Conservation (phyloP, 2,888 invertebrate genomes). For the Synanthedon myopaeformis region DNA sequence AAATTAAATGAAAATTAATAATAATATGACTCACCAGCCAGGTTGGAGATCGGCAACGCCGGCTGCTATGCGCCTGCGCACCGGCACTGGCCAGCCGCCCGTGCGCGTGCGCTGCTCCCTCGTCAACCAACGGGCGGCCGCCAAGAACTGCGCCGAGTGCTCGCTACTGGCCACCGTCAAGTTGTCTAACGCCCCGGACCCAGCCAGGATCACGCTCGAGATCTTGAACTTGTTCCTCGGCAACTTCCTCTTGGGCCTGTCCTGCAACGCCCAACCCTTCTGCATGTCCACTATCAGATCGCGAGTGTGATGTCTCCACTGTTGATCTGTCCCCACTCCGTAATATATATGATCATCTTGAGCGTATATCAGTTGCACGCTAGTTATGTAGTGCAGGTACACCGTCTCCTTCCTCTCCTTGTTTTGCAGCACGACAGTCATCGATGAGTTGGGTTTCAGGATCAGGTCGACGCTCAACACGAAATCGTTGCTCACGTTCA, state of each 20-base stretch:
- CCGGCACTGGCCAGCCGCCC: slow-evolving; percentile 96
- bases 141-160: slow-evolving; percentile 91
- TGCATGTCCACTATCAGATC: slow-evolving; percentile 92
- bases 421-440: slow-evolving; percentile 80
- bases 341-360: slow-evolving; percentile 87
- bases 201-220: slow-evolving; percentile 75
- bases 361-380: slow-evolving; percentile 77
- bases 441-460: slow-evolving; percentile 82
- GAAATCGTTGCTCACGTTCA: slow-evolving; percentile 71
- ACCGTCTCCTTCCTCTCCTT: slow-evolving; percentile 83
- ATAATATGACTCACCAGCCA: slow-evolving; percentile 76
- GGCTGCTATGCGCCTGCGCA: slow-evolving; percentile 78
- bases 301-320: slow-evolving; percentile 85
- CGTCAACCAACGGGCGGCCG: slow-evolving; percentile 94
- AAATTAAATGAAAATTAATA: no score
- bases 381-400: slow-evolving; percentile 85
- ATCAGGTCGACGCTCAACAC: slow-evolving; percentile 80
- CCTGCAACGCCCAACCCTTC: slow-evolving; percentile 82
- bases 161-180: slow-evolving; percentile 83
- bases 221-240: slow-evolving; percentile 80
- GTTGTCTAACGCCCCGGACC: slow-evolving; percentile 81
- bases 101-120: slow-evolving; percentile 82
- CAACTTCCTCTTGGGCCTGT: slow-evolving; percentile 76
- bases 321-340: slow-evolving; percentile 77
- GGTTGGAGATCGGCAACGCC: slow-evolving; percentile 83